Evolutionary conservation across 1,140 invertebrate genomes (phyloP), one percentile per base, ranked within the genome.

Genomic region (Muscidifurax raptorellus): DNA sequence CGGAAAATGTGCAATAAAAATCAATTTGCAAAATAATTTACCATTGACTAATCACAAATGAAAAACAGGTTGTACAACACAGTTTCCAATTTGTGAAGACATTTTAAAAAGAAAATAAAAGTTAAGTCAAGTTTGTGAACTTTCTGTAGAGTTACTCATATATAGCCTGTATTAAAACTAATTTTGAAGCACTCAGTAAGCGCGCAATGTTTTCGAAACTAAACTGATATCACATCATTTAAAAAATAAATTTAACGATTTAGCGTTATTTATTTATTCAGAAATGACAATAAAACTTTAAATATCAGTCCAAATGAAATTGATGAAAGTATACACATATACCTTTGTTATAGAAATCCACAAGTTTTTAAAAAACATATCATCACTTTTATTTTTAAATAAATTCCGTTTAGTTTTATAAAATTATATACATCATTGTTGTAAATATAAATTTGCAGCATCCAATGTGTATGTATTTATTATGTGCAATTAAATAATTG

Each of bases 211-310:
- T 36, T 36, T 36, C 32, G 32, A 36, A 7, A 36, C 32, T 36
- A 7, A 7, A 7, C 4, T 36, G 9, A 0, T 36, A 36, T 36
- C 32, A n/a, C n/a, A 36, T 36, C 5, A 7, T 36, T 36, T 7
- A 10, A 75, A 77, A 81, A 75, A 84, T 66, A 80, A 84, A 84
- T 72, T 80, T 67, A 84, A 84, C 66, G 25, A 66, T 67, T 47
- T 80, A 84, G 77, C 64, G 67, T 30, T 84, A 84, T 32, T 84
- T 84, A 84, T 84, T 84, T 84, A 84, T 84, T 84, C 83, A 84
- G 66, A 64, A 83, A 77, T 0, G 15, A 83, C 78, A 84, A 80
- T 66, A 67, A 84, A 84, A 67, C 66, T 64, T 80, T 78, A 40
- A 74, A 80, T 80, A 80, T 80, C 75, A 66, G 30, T 28, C 18